Evolutionary conservation across 2,888 invertebrate species (phyloP), one percentile per base, ranked within the genome.

Genomic region (Adineta ricciae): DNA sequence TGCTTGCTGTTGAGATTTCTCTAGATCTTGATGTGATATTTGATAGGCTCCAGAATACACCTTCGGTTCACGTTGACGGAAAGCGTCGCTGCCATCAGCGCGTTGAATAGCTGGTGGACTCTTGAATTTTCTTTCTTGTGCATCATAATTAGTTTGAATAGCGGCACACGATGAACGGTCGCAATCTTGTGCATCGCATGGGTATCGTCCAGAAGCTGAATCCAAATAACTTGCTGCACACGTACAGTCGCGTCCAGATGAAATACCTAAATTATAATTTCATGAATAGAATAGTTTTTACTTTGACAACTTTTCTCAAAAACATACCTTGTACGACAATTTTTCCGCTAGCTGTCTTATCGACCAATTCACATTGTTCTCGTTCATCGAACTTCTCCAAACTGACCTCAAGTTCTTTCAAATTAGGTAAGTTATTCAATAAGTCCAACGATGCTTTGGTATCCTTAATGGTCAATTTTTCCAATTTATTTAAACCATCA

Each of bases 381-480:
- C 14, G 3, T 24, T 78, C 78, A 41, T n/a, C 14, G 14, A 41
- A 41, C 41, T 41, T 41, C 0, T 78, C 78, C 9, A 41, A 5
- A 32, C 9, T 78, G 14, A 19, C 14, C n/a, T 78, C 41, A 24
- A 78, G n/a, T 78, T 78, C 78, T 78, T 78, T 78, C 1, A 78
- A 3, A 41, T 24, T 78, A 14, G 41, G 41, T 41, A 78, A 14
- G n/a, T 21, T 78, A 41, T 78, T 38, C 41, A 78, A 41, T 0
- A 78, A 0, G 38, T 38, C 78, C 14, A 41, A n/a, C n/a, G 38
- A 41, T 78, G 78, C 41, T 41, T 38, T 41, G 21, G 78, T n/a
- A 41, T 78, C 78, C 41, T 78, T 78, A 41, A 78, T 78, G 3
- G 41, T 78, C n/a, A 78, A 41, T 78, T 78, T 78, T 78, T 78